Evolutionary conservation across 2,888 invertebrate species (phyloP).

Genomic region (Dendrolimus houi): DNA sequence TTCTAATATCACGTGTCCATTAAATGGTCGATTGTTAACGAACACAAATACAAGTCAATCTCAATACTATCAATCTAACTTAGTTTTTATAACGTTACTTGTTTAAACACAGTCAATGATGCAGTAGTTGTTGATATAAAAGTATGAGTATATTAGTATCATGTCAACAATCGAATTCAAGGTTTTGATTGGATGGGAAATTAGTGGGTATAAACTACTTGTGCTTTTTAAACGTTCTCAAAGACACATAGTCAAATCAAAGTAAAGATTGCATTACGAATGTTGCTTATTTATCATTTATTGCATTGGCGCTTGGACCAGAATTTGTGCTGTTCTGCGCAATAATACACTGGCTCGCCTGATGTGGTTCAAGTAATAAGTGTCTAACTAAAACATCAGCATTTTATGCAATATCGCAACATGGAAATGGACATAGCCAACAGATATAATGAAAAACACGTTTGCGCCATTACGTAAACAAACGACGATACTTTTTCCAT

Average conservation of each 20-base stretch:
- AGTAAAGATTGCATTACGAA: not conserved
- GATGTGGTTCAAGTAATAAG: slow-evolving; percentile 25
- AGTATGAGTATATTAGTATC: too few relatives aligned
- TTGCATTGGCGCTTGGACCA: slow-evolving; percentile 14
- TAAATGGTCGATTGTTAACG: slow-evolving; percentile 7
- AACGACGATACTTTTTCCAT: too few relatives aligned
- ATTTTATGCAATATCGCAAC: not conserved
- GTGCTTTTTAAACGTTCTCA: too few relatives aligned
- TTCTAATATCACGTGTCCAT: slow-evolving; percentile 9
- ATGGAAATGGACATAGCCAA: not conserved
- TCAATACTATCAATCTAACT: not conserved
- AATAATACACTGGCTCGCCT: slow-evolving; percentile 21
- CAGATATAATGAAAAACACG: too few relatives aligned
- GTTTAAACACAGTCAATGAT: not conserved
- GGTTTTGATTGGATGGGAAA: too few relatives aligned
- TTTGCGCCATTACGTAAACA: too few relatives aligned
- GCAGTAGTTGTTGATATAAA: too few relatives aligned
- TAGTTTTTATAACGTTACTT: not conserved
- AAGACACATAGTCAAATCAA: not conserved
- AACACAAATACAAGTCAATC: not conserved
- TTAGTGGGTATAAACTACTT: too few relatives aligned
- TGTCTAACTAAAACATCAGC: not conserved
- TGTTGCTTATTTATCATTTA: slow-evolving; percentile 19
- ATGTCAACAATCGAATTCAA: too few relatives aligned
- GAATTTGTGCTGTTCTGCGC: slow-evolving; percentile 26